These are phyloP conservation scores for Cordilura impudica DNA, from an alignment of 2,888 invertebrate species.

Conservation along the genomic window DNA sequence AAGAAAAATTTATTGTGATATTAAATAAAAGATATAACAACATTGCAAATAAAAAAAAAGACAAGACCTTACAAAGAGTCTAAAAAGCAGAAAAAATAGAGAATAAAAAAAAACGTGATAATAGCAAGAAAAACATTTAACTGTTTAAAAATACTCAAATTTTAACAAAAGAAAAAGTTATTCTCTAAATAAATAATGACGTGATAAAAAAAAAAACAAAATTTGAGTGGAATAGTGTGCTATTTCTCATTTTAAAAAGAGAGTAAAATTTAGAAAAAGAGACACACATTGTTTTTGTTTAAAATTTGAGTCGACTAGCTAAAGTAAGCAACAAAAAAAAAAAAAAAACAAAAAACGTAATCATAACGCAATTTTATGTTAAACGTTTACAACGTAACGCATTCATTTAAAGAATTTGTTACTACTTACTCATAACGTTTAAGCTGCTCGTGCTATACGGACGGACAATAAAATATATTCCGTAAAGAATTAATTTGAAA, in stretches of 20 bases:
- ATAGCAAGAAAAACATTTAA: background rate
- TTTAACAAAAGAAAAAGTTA: background rate
- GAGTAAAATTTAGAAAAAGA: background rate
- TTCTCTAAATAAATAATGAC: background rate
- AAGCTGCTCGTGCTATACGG: constrained; percentile 62
- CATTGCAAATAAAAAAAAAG: constrained; percentile 19
- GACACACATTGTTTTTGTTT: background rate
- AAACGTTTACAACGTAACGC: constrained; percentile 60
- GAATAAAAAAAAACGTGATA: background rate
- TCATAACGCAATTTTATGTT: constrained; percentile 62
- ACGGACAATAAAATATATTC: constrained; percentile 57
- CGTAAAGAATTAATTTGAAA: constrained; percentile 18
- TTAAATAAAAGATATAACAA: constrained; percentile 44
- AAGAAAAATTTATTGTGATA: constrained; percentile 57
- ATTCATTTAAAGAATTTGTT: constrained; percentile 52
- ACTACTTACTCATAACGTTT: constrained; percentile 54
- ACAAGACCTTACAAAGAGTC: constrained; percentile 57
- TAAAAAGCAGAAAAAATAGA: constrained; percentile 35
- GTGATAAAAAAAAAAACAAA: constrained; percentile 22
- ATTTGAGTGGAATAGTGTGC: constrained; percentile 9
- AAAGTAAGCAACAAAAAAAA: constrained; percentile 11
- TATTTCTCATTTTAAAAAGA: background rate
- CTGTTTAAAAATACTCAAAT: background rate
- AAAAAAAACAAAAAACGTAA: constrained; percentile 20
- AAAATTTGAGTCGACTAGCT: constrained; percentile 15